Evolutionary conservation across 2,888 invertebrate species (phyloP), one percentile per base, ranked within the genome.

Genomic region (Oscheius sp.): DNA sequence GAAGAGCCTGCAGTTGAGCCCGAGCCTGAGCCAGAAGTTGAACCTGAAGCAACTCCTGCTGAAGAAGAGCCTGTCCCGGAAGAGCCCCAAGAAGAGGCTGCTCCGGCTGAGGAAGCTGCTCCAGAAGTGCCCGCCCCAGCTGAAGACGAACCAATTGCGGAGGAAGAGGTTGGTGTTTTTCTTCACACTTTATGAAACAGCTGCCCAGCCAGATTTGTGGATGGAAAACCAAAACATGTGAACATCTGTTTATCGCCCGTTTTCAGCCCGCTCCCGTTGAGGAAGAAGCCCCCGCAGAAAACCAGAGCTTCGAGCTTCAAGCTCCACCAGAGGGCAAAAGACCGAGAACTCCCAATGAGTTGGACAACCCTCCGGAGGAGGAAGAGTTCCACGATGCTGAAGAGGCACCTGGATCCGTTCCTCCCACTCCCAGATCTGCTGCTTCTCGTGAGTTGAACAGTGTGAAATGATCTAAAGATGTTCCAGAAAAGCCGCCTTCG

Each of bases 281-380:
- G 37, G 63, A 62, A 63, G 29, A 7, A n/a, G 21, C 59, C 11
- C 37, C 74, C 37, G 74, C 71, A 29, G 79, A 63, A 29, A 76
- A 73, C 13, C 79, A 79, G 57, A 80, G 84, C 55, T 87, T 87
- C 76, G 85, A 87, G 75, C 85, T 87, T 51, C 86, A 86, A 68
- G 85, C 85, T 42, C 87, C 87, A 47, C 87, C 87, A 70, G 83
- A 86, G 78, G 84, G 85, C 9, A 87, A 87, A 66, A 81, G 88
- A 10, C 86, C 86, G 63, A 81, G 87, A 59, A 86, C 87, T 72
- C 86, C 87, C 71, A 88, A 88, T 70, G 85, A 87, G 48, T 75
- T 87, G 68, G 87, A 87, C 73, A 79, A 66, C 47, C 78, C 79
- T 58, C 75, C 78, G 42, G 76, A 70, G 9, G 81, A 83, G 1